These are phyloP conservation scores for Luscinia megarhynchos DNA, from an alignment of 2,797 vertebrate species.

Conservation along the genomic window DNA sequence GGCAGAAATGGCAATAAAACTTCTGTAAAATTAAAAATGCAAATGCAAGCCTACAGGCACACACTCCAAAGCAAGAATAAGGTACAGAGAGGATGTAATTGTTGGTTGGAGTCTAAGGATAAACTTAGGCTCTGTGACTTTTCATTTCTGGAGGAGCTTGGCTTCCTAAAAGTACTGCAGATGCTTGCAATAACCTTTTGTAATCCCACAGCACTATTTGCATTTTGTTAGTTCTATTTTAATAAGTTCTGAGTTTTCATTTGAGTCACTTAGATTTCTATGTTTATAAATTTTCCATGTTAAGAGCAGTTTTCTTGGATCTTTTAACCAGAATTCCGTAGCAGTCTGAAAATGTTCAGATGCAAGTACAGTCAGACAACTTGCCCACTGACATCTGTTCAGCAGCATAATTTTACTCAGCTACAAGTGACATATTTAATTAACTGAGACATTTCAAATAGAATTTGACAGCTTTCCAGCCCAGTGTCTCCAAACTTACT, in stretches of 20 bases:
- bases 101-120: neutral
- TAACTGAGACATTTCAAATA: conserved; percentile 39
- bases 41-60: neutral
- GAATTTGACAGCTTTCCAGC: conserved; percentile 46
- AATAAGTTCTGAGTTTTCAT: conserved; percentile 17
- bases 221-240: conserved; percentile 1
- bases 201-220: neutral
- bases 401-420: conserved; percentile 13
- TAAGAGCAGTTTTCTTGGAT: neutral
- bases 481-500: neutral
- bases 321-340: neutral
- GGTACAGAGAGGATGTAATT: neutral
- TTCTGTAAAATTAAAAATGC: conserved; percentile 7
- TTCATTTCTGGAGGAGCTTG: neutral
- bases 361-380: neutral
- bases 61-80: neutral
- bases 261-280: neutral
- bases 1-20: neutral
- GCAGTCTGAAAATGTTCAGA: neutral
- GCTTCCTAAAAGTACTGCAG: neutral
- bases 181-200: neutral
- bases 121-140: neutral
- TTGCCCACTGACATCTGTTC: conserved; percentile 30
- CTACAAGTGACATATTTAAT: conserved; percentile 26
- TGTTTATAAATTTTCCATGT: neutral